phyloP scores from a whole-genome alignment of 2,888 invertebrate genomes.

The Ligdia adustata region DNA sequence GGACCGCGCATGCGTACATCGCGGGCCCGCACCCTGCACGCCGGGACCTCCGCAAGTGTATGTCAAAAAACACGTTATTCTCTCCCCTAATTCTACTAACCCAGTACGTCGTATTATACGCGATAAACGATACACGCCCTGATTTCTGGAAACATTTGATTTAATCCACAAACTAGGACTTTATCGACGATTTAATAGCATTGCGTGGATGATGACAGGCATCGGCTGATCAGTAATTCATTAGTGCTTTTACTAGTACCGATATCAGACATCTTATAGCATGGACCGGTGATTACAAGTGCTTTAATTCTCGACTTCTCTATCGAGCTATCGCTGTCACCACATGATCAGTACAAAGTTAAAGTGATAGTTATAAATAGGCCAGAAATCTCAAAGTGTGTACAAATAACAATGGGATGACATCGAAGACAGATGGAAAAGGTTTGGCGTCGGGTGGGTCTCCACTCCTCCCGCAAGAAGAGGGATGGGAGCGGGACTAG shows the following conservation, averaged over 20 bases:
- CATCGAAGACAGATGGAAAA: constrained; percentile 81
- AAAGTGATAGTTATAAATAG: no score
- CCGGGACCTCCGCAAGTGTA: constrained; percentile 74
- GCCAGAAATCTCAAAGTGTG: constrained; percentile 29
- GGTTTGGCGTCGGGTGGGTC: constrained; percentile 83
- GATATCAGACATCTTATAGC: constrained; percentile 39
- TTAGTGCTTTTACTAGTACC: constrained; percentile 47
- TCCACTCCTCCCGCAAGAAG: constrained; percentile 84
- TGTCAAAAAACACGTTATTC: constrained; percentile 83
- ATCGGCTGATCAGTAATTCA: constrained; percentile 67
- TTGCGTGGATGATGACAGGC: constrained; percentile 63
- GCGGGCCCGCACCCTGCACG: constrained; percentile 76
- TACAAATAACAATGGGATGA: constrained; percentile 77
- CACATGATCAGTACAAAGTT: no score
- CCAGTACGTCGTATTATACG: constrained; percentile 74
- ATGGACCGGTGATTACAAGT: constrained; percentile 6
- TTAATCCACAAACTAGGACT: constrained; percentile 19
- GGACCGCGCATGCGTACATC: constrained; percentile 73
- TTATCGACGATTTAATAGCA: constrained; percentile 24
- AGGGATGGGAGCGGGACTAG: constrained; percentile 82
- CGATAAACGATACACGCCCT: constrained; percentile 61
- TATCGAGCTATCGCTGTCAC: not conserved
- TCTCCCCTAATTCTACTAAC: constrained; percentile 79
- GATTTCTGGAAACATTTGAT: constrained; percentile 42
- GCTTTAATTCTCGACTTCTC: constrained; percentile 2